Evolutionary conservation across 2,888 invertebrate genomes (phyloP).

Genomic region (Crocallis elinguaria): DNA sequence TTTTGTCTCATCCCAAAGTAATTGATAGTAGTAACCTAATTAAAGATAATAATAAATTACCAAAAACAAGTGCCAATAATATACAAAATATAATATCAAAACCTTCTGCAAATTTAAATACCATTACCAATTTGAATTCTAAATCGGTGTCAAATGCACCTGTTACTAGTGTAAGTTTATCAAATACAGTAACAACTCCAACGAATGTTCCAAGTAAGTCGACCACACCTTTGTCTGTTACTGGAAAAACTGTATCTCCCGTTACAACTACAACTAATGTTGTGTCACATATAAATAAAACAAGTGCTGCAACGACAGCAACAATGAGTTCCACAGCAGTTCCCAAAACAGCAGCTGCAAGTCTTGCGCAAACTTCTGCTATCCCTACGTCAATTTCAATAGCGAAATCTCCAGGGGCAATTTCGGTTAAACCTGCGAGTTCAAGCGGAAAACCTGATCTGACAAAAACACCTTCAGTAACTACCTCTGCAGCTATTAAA

Average conservation of each 20-base stretch:
- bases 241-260: conserved; percentile 2
- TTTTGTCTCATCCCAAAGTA: conserved; percentile 24
- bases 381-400: background rate
- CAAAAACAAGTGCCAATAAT: conserved; percentile 40
- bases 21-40: conserved; percentile 23
- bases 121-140: conserved; percentile 18
- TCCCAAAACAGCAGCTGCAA: background rate
- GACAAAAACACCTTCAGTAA: background rate
- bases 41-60: conserved; percentile 34
- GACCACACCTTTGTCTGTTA: conserved; percentile 20
- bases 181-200: conserved; percentile 3
- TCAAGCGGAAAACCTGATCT: background rate
- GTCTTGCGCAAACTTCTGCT: background rate
- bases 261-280: background rate
- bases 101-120: conserved; percentile 20
- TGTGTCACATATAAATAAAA: background rate
- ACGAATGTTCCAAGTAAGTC: conserved; percentile 3
- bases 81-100: conserved; percentile 27
- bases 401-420: background rate
- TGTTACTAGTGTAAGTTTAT: conserved; percentile 13
- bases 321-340: background rate
- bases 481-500: background rate
- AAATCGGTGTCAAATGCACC: conserved; percentile 26
- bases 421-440: background rate
- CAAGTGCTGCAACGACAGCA: background rate